Base-by-base conservation (phyloP, 2,113 vertebrate species). In the Polypterus senegalus region DNA sequence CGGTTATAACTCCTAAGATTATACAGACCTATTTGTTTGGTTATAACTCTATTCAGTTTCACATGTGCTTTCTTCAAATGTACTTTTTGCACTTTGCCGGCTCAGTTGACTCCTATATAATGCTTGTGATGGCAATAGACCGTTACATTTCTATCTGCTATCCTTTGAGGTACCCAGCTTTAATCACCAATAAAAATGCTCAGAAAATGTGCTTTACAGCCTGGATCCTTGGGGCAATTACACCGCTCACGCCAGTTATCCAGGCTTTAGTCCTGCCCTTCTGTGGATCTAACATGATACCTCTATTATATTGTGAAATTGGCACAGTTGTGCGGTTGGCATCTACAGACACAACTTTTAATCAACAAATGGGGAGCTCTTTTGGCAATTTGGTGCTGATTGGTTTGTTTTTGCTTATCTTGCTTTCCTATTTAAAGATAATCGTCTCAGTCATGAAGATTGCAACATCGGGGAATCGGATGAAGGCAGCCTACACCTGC, bases 401-500 rank as follows among this genome's bases (percentile, higher is more conserved):
- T 7, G 43, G 44, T 45, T 45, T 45, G 7, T 57, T 57, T 43
- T 5, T 57, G 3, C 7, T 57, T 6, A 57, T 57, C 8, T 27
- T 45, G 56, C 59, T 52, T 9, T 61, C 10, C 3, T 61, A 57
- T 45, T 7, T 43, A 43, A 57, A 5, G 3, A 57, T 57, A n/a
- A 57, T 57, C 43, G 5, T 57, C 11, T 9, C 59, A 44, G 47
- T 48, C 2, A 3, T 48, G 5, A n/a, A 52, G 49, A 49, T 49
- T 43, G 5, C 44, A 48, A 4, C 47, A 11, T 10, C 49, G 4
- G 10, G 49, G 7, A 9, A 45, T 9, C 9, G 49, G 3, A 48
- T 48, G n/a, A 61, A 49, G 59, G 49, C 49, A n/a, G 11, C 49
- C 46, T 61, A 61, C 4, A 48, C 56, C 5, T 57, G 56, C 9